Percentiles rank a stretch among this genome's conserved stretches.
phyloP scores from a whole-genome alignment of 2,113 vertebrate species.

The Daboia siamensis region DNA sequence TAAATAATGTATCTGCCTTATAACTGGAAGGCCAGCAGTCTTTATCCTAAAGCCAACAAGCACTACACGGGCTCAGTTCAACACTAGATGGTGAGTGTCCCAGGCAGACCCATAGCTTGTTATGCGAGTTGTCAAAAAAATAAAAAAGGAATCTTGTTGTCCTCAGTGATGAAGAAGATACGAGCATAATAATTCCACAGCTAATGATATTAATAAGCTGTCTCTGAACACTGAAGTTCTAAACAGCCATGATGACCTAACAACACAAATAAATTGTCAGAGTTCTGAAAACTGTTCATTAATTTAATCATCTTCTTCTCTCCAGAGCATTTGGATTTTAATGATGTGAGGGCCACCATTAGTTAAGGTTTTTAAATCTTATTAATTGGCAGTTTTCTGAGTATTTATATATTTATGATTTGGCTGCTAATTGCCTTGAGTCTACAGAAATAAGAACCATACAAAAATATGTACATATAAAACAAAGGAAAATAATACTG shows the following conservation, averaged over 20 bases:
- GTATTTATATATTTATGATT: not conserved
- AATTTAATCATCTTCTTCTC: not conserved
- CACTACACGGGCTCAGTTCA: not conserved
- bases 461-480: not conserved
- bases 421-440: not conserved
- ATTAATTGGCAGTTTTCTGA: not conserved
- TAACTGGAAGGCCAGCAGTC: not conserved
- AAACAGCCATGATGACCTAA: not conserved
- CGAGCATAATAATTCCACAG: not conserved
- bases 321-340: not conserved
- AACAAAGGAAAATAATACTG: not conserved
- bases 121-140: not conserved
- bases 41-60: not conserved
- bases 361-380: not conserved
- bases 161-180: not conserved
- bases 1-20: not conserved
- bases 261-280: not conserved
- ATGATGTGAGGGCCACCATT: not conserved
- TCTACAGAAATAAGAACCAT: not conserved
- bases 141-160: not conserved
- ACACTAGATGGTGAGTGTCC: not conserved
- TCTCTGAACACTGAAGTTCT: not conserved
- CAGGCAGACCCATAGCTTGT: not conserved
- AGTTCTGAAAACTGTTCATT: not conserved
- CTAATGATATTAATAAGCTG: not conserved